Percentiles rank a stretch among this genome's conserved stretches.
Conservation (phyloP, 2,797 vertebrate genomes). For the Crax fasciolata region DNA sequence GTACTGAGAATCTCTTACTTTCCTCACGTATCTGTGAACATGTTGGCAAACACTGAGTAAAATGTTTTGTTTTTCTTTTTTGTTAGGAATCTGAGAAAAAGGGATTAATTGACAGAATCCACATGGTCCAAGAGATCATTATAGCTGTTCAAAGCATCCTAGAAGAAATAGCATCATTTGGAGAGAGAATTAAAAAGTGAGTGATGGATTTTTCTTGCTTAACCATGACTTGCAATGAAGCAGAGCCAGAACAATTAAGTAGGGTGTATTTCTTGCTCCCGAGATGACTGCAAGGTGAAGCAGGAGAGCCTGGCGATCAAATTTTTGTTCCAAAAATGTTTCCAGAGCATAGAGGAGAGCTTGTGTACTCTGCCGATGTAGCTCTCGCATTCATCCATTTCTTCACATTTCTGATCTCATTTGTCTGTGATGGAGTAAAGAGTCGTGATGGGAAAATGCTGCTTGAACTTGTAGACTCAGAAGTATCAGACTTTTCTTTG, state of each 20-base stretch:
- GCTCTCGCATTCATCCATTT: neutral
- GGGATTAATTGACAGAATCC: slow-evolving; percentile 95
- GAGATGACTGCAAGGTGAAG: neutral
- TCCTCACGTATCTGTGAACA: neutral
- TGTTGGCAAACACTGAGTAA: neutral
- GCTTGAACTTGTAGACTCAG: neutral
- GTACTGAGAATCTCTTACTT: neutral
- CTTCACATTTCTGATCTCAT: neutral
- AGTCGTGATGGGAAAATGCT: neutral
- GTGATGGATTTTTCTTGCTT: neutral
- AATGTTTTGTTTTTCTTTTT: neutral
- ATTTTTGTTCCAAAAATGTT: neutral
- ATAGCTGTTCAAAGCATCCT: slow-evolving; percentile 92
- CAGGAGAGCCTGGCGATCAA: neutral
- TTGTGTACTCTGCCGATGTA: neutral
- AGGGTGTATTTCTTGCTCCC: neutral
- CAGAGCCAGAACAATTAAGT: neutral
- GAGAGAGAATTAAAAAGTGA: slow-evolving; percentile 98
- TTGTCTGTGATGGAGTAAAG: neutral
- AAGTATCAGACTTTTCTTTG: neutral
- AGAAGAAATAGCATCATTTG: slow-evolving; percentile 92
- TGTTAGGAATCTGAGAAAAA: slow-evolving; percentile 92
- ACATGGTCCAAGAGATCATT: slow-evolving; percentile 97
- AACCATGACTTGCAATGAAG: neutral
- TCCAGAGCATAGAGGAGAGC: neutral